Evolutionary conservation across 1,140 invertebrate species (phyloP).

Genomic region (Caerostris extrusa): DNA sequence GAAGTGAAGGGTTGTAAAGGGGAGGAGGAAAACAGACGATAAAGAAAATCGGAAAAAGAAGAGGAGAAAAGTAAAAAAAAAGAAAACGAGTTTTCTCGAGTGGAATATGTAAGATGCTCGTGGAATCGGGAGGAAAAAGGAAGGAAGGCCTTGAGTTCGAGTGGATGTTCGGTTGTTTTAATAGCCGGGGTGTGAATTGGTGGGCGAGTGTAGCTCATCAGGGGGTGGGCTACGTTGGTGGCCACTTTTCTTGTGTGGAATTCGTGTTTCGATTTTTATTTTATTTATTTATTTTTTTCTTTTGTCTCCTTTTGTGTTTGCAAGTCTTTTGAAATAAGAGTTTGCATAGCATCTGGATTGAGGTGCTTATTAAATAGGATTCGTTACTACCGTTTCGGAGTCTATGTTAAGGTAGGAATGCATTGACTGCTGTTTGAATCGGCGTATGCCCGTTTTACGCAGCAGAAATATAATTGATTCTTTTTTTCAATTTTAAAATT

Average conservation of each 20-base stretch:
- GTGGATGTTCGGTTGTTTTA: slow-evolving; percentile 24
- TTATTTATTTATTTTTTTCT: neutral
- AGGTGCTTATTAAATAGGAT: neutral
- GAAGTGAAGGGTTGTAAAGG: neutral
- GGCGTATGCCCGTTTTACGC: too few species aligned
- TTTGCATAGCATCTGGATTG: neutral
- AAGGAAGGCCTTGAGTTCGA: neutral
- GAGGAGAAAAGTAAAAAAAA: neutral
- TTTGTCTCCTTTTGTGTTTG: neutral
- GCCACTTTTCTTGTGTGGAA: slow-evolving; percentile 4
- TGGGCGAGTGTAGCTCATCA: slow-evolving; percentile 4
- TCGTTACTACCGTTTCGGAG: neutral
- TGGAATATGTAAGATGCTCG: neutral
- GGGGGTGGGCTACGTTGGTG: slow-evolving; percentile 55
- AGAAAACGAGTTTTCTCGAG: neutral
- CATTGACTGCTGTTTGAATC: too few species aligned
- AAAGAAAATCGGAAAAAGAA: neutral
- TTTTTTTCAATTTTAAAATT: too few species aligned
- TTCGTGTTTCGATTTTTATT: neutral
- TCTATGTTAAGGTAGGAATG: too few species aligned
- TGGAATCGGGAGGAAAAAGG: neutral
- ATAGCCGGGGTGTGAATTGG: slow-evolving; percentile 49
- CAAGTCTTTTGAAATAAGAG: neutral
- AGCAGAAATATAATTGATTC: too few species aligned
- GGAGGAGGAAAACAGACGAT: neutral